Evolutionary conservation across 2,888 invertebrate genomes (phyloP).

Genomic region (Chymomyza fuscimana): DNA sequence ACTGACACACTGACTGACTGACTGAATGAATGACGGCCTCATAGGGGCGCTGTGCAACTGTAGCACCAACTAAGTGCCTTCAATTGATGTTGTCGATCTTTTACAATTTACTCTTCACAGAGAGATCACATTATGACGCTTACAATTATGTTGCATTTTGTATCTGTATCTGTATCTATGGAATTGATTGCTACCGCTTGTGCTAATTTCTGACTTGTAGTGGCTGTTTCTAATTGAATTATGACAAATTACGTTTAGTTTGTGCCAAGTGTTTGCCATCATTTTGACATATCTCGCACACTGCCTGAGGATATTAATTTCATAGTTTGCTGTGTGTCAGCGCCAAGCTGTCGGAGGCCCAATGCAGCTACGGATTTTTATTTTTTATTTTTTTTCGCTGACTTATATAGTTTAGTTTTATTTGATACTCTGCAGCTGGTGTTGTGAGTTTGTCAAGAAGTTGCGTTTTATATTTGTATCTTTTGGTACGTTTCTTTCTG

Average conservation of each 20-base stretch:
- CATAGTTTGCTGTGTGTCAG: slow-evolving; percentile 32
- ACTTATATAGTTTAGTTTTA: background rate
- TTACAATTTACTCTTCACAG: background rate
- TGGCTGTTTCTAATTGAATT: slow-evolving; percentile 36
- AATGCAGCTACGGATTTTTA: background rate
- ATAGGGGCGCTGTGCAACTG: slow-evolving; percentile 1
- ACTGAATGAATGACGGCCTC: background rate
- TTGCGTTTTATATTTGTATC: background rate
- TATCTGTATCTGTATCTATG: background rate
- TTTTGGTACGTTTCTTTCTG: too few relatives aligned
- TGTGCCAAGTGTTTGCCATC: background rate
- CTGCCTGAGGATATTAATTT: slow-evolving; percentile 28
- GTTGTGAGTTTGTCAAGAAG: background rate
- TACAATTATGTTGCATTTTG: slow-evolving; percentile 32
- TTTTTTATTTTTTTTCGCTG: background rate
- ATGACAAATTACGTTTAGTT: slow-evolving; percentile 22
- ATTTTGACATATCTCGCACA: background rate
- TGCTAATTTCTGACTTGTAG: slow-evolving; percentile 24
- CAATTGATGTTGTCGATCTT: slow-evolving; percentile 3
- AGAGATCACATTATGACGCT: slow-evolving; percentile 34
- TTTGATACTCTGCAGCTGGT: background rate
- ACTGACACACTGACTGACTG: slow-evolving; percentile 29
- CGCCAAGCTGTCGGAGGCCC: background rate
- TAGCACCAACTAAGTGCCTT: background rate
- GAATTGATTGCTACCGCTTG: slow-evolving; percentile 26